phyloP scores from a whole-genome alignment of 1,140 invertebrate genomes.

The Trachelipus rathkii region DNA sequence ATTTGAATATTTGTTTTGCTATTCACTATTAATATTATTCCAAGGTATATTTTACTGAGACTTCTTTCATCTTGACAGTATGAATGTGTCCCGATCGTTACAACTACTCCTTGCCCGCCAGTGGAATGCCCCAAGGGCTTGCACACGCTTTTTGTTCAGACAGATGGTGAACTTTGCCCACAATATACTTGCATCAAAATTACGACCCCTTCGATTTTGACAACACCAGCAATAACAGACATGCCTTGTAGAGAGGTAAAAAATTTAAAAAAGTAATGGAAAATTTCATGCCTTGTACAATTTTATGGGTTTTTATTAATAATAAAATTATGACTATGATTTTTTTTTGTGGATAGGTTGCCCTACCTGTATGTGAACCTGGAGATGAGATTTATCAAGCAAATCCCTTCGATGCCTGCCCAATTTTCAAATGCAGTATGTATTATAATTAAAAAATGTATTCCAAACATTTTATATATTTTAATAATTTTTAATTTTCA shows the following conservation, averaged over 20 bases:
- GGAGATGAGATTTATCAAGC: slow-evolving; percentile 35
- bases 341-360: slow-evolving; percentile 22
- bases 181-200: slow-evolving; percentile 58
- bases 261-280: no score
- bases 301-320: no score
- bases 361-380: slow-evolving; percentile 34
- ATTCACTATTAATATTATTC: no score
- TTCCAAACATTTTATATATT: background rate
- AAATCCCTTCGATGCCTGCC: slow-evolving; percentile 36
- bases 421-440: slow-evolving; percentile 43
- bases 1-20: no score
- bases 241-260: slow-evolving; percentile 31
- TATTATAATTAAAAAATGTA: background rate
- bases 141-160: slow-evolving; percentile 50
- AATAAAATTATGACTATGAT: background rate
- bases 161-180: slow-evolving; percentile 49
- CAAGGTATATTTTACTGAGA: no score
- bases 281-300: no score
- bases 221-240: slow-evolving; percentile 27
- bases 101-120: slow-evolving; percentile 39
- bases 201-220: slow-evolving; percentile 20
- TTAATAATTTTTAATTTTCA: background rate
- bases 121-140: slow-evolving; percentile 55
- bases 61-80: slow-evolving; percentile 23
- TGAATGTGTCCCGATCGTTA: slow-evolving; percentile 36